Evolutionary conservation across 2,797 vertebrate genomes (phyloP), one percentile per base, ranked within the genome.

Genomic region (Pipistrellus nathusii): DNA sequence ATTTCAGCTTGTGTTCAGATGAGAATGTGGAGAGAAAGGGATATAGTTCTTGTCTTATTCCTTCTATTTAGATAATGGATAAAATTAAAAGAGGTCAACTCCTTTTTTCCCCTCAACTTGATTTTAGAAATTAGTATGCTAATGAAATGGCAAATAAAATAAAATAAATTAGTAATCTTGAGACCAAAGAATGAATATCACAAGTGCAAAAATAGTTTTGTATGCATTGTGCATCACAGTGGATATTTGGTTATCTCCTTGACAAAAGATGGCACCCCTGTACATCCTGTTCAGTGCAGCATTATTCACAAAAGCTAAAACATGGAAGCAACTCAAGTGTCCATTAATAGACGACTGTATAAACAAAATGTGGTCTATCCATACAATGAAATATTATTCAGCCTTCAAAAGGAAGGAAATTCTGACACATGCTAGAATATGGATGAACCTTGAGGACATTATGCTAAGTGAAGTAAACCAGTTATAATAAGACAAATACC

Each of bases 1-100:
- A 32, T 85, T 91, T 91, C 48, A 53, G 57, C 76, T 55, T 82
- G 59, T 88, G 66, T 88, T 94, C 55, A 88, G 15, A 32, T 68
- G 41, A 90, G 53, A 85, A 80, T 21, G 20, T 51, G 64, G 38
- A 87, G 44, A 72, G 30, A 57, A 51, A 59, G 48, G 8, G 17
- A 53, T 69, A 76, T 69, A 76, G 30, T 93, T 73, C 68, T 85
- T 85, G 23, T 76, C 46, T 69, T 5, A 46, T 75, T 88, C 59
- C 66, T 88, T 85, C 51, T 88, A 32, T 83, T 94, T 73, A 64
- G 68, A 46, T 88, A 57, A 57, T 57, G 55, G 21, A 57, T 57
- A 57, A 57, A 55, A 55, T 55, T 55, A 55, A 55, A 55, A 55
- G 20, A 55, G 53, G 53, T 55, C 53, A 55, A 10, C 21, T 55